These are phyloP conservation scores for Astur gentilis DNA, from an alignment of 2,113 vertebrate genomes.

Conservation along the genomic window DNA sequence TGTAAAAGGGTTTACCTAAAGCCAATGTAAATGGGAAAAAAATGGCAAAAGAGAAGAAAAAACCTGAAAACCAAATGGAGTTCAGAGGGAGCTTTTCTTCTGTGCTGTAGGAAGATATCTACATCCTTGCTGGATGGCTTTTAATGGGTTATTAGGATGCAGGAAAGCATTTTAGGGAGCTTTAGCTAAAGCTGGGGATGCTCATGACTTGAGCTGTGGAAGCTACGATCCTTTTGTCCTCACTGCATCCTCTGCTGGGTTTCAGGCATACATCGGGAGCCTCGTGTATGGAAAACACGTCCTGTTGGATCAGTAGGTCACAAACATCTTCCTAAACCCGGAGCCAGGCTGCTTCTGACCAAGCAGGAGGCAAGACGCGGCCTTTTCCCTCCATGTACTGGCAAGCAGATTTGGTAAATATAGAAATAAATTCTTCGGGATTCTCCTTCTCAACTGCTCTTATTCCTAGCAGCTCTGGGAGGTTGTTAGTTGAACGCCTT, in stretches of 20 bases:
- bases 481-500: not conserved
- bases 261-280: not conserved
- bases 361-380: not conserved
- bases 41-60: not conserved
- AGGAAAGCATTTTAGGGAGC: not conserved
- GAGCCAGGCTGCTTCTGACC: not conserved
- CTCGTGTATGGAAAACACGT: rapidly evolving
- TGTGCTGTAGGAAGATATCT: not conserved
- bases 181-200: not conserved
- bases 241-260: not conserved
- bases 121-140: not conserved
- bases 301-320: not conserved
- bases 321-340: not conserved
- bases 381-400: not conserved
- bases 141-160: not conserved
- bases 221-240: not conserved
- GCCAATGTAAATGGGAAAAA: rapidly evolving
- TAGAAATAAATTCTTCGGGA: not conserved
- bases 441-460: conserved; percentile 14
- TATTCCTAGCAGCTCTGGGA: not conserved
- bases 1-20: not conserved
- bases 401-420: not conserved
- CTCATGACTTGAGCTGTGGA: not conserved
- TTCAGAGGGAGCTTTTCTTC: not conserved
- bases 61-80: not conserved